These are phyloP conservation scores for Tetragonisca angustula DNA, from an alignment of 2,888 invertebrate species.

Conservation along the genomic window DNA sequence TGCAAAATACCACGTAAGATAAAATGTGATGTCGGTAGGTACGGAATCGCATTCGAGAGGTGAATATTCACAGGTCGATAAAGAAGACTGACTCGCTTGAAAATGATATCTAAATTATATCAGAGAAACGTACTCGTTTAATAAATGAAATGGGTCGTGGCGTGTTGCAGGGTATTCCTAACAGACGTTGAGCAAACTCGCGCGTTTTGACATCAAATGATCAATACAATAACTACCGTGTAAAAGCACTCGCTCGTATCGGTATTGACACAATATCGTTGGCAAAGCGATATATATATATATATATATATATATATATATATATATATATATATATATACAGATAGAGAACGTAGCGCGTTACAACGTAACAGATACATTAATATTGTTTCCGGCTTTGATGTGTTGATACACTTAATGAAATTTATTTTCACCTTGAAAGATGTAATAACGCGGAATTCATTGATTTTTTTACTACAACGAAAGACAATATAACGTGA, in stretches of 20 bases:
- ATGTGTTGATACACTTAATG: too few relatives aligned
- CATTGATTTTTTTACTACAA: neutral
- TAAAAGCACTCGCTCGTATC: slow-evolving; percentile 1
- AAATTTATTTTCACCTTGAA: neutral
- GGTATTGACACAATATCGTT: slow-evolving; percentile 17
- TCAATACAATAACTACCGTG: slow-evolving; percentile 16
- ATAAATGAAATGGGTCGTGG: neutral
- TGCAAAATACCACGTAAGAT: neutral
- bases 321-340: too few relatives aligned
- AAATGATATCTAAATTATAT: neutral
- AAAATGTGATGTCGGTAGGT: neutral
- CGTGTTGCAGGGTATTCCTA: neutral
- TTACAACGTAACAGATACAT: neutral
- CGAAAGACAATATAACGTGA: neutral
- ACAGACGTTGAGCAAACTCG: neutral
- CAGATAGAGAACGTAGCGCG: neutral
- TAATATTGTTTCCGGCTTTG: neutral
- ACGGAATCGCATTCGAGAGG: too few relatives aligned
- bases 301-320: too few relatives aligned
- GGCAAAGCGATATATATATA: slow-evolving; percentile 9
- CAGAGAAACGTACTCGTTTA: neutral
- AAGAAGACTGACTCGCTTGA: too few relatives aligned
- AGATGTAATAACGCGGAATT: neutral
- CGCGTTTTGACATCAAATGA: slow-evolving; percentile 25
- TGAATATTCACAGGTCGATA: too few relatives aligned